A percentile compares a stretch with the other conserved stretches of the same genome.
Conservation (phyloP, 2,797 vertebrate species). For the Urosaurus nigricauda region DNA sequence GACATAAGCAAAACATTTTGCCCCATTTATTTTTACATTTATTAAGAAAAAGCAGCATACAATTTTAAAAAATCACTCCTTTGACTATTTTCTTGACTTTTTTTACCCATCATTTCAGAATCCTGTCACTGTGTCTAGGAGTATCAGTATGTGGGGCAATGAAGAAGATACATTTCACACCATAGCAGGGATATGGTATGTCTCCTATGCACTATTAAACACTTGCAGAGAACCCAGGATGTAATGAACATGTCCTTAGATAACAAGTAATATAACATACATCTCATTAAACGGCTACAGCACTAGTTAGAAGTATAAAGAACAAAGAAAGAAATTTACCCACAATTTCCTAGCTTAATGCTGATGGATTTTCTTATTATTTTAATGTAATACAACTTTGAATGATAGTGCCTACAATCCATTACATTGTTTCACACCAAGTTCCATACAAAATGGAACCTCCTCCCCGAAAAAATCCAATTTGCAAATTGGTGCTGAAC, state of each 20-base stretch:
- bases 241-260: neutral
- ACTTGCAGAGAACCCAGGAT: constrained; percentile 28
- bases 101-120: neutral
- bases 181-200: rapidly evolving
- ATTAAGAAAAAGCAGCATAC: neutral
- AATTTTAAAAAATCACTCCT: neutral
- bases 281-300: neutral
- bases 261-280: neutral
- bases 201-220: constrained; percentile 6
- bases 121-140: neutral
- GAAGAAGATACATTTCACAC: neutral
- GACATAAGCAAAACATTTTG: neutral
- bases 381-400: too few species aligned
- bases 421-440: too few species aligned
- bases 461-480: too few species aligned
- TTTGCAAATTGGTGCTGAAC: too few species aligned
- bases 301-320: neutral
- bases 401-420: too few species aligned
- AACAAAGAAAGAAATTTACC: neutral
- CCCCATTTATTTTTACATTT: neutral
- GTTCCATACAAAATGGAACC: too few species aligned
- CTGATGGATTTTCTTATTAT: too few species aligned
- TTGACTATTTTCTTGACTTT: neutral
- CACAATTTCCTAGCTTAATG: too few species aligned
- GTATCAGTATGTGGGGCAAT: rapidly evolving